phyloP scores from a whole-genome alignment of 2,888 invertebrate species.

The Mermis nigrescens region DNA sequence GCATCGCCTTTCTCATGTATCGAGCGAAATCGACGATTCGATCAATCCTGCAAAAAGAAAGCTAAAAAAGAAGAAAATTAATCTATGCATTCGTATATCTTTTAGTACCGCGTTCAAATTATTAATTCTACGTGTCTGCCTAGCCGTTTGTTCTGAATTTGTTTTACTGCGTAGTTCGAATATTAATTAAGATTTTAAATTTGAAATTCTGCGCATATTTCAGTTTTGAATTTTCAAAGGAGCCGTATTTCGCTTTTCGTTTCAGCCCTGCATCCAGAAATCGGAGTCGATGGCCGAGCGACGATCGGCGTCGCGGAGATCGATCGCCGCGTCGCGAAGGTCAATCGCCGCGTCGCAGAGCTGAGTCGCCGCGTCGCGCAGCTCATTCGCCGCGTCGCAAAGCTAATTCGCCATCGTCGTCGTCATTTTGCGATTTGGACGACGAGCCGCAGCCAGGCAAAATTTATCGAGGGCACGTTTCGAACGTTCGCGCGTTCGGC shows the following conservation, averaged over 20 bases:
- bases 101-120: too few relatives aligned
- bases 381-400: constrained; percentile 6
- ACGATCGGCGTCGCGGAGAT: constrained; percentile 8
- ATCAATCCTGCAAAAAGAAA: too few relatives aligned
- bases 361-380: background rate
- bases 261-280: background rate
- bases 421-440: background rate
- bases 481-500: constrained; percentile 89
- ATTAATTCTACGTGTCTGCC: too few relatives aligned
- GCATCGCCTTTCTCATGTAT: too few relatives aligned
- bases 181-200: too few relatives aligned
- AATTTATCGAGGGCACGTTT: constrained; percentile 80
- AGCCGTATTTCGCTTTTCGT: background rate
- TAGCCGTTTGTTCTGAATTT: too few relatives aligned
- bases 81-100: too few relatives aligned
- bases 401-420: constrained; percentile 13
- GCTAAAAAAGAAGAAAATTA: too few relatives aligned
- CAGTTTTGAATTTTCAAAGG: too few relatives aligned
- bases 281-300: constrained; percentile 4
- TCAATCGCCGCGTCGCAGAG: constrained; percentile 9
- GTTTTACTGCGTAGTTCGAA: too few relatives aligned
- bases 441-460: constrained; percentile 39
- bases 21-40: too few relatives aligned
- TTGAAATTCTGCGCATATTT: too few relatives aligned
- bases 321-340: constrained; percentile 15